Base-by-base conservation (phyloP, 2,113 vertebrate genomes). In the Xiphophorus maculatus region DNA sequence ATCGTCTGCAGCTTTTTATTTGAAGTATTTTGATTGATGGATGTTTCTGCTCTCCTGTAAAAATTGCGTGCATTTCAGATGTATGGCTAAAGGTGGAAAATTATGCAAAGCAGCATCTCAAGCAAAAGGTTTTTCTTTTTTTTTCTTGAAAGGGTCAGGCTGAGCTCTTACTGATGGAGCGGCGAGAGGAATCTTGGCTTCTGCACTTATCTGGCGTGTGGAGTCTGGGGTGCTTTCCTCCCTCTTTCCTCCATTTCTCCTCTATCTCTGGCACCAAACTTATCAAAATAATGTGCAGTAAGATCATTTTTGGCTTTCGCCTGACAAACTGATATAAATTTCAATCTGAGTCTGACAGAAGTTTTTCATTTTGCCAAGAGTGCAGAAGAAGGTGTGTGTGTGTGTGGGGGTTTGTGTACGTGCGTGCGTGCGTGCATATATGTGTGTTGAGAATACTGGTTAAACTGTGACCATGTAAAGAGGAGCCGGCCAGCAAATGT, bases 301-400 rank as follows among this genome's bases (percentile, higher is more conserved):
- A 93, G 92, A 95, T 94, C 90, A 83, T 92, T 94, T 93, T 93
- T 92, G 93, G 91, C 90, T 85, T 88, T 84, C 73, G 87, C 86
- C 89, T 86, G 87, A 93, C 91, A 93, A 93, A 93, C 92, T 93
- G 94, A 94, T 94, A 94, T 93, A 95, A 94, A 94, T 95, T 94
- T 94, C 92, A 93, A 92, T 94, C 92, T 90, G 88, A 91, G 88
- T 93, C 90, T 64, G 84, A 93, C 88, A 93, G 92, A 94, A 94
- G 90, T 94, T 95, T 42, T 94, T 94, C 90, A 90, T 94, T 94
- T 94, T 93, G 90, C 90, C 92, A 93, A 86, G 91, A 92, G 87
- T 91, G 92, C 92, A 93, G 83, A 92, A 93, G 89, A 81, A 88
- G 72, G 35, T 77, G 69, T 72, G 32, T 79, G 62, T 74, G 61